Evolutionary conservation across 1,140 invertebrate genomes (phyloP), one percentile per base, ranked within the genome.

Genomic region (Drosophila pectinifera): DNA sequence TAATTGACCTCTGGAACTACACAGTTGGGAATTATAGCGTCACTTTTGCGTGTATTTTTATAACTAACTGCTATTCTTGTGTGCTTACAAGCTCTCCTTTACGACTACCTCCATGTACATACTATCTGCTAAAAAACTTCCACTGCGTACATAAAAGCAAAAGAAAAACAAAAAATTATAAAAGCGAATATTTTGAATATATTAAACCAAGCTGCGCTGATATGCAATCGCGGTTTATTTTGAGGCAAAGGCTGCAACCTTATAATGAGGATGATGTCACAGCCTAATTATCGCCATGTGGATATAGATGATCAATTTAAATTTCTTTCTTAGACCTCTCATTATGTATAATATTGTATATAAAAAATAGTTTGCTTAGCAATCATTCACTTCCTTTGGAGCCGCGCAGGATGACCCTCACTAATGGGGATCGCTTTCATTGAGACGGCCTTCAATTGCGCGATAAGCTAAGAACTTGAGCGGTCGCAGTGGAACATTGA

Each of bases 371-470:
- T n/a, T n/a, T n/a, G n/a, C n/a, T n/a, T n/a, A n/a, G n/a, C n/a
- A n/a, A n/a, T n/a, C 48, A 54, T 2, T 24, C 31, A 46, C 43
- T 55, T 38, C 34, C 46, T 16, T 36, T 45, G 13, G 24, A 41
- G n/a, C 14, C n/a, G 14, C 14, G 26, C 26, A 20, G 28, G 51
- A 39, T 36, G 65, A 45, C 72, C 79, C 55, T 39, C 61, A 78
- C 59, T 45, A 28, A 5, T 8, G 16, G 48, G 49, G 59, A 78
- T 78, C 70, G 43, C 38, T 59, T 57, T 41, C 38, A 39, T 28
- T 56, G 64, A 56, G 42, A 67, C 41, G 55, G 16, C 57, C 68
- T 73, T 53, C 56, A 79, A 73, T 79, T 73, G 76, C 39, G 45
- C 39, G 78, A 77, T 73, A 55, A 73, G 38, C 31, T 36, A 51